These are phyloP conservation scores for Orchestes rusci DNA, from an alignment of 2,888 invertebrate species.

Conservation along the genomic window DNA sequence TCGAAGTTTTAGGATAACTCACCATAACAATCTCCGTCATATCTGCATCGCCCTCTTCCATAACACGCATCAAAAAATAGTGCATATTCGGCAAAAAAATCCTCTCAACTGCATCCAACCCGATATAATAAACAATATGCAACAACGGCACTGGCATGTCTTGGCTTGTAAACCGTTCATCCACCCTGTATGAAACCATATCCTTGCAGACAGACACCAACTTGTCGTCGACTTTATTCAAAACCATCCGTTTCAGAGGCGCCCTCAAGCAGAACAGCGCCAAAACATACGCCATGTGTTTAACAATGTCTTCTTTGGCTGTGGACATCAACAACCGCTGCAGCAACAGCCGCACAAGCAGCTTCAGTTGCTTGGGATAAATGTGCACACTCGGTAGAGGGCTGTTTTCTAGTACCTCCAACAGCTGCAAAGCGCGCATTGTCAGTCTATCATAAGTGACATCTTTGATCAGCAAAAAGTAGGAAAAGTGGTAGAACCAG, in stretches of 20 bases:
- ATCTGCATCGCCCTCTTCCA: conserved; percentile 25
- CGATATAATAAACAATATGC: conserved; percentile 35
- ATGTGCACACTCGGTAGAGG: conserved; percentile 51
- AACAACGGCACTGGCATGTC: conserved; percentile 34
- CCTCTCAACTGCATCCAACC: conserved; percentile 34
- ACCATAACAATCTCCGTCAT: conserved; percentile 34
- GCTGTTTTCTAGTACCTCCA: conserved; percentile 53
- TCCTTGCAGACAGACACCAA: conserved; percentile 25
- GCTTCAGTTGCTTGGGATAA: conserved; percentile 48
- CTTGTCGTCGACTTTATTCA: conserved; percentile 37
- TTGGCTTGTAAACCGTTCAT: too few relatives aligned
- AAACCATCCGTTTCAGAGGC: conserved; percentile 34
- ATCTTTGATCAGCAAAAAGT: conserved; percentile 53
- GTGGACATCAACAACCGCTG: conserved; percentile 36
- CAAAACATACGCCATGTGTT: conserved; percentile 37
- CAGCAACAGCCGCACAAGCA: conserved; percentile 37
- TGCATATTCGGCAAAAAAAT: conserved; percentile 35
- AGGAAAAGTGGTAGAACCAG: conserved; percentile 54
- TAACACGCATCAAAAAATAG: conserved; percentile 30
- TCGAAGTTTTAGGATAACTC: too few relatives aligned
- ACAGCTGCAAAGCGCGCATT: conserved; percentile 47
- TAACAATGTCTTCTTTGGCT: conserved; percentile 34
- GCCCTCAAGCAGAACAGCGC: conserved; percentile 36
- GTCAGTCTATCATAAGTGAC: conserved; percentile 41
- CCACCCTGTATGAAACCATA: not conserved